Evolutionary conservation across 2,113 vertebrate genomes (phyloP).

Genomic region (Myotis brandtii): DNA sequence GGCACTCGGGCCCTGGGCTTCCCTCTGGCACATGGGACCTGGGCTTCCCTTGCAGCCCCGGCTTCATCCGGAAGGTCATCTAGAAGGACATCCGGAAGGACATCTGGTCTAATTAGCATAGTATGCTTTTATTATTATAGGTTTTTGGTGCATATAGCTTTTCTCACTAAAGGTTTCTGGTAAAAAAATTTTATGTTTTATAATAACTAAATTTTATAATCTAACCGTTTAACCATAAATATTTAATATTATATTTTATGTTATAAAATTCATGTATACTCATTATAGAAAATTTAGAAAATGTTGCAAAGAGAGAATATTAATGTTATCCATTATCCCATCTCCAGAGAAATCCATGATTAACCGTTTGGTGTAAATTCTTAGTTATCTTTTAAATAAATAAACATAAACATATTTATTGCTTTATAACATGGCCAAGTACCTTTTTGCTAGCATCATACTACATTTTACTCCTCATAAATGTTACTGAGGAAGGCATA

Average conservation of each 20-base stretch:
- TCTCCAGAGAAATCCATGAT: background rate
- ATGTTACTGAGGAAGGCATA: background rate
- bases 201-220: background rate
- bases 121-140: no score
- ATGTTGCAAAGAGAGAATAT: background rate
- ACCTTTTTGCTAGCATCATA: background rate
- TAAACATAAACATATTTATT: background rate
- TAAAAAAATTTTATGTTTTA: background rate
- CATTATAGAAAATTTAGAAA: background rate
- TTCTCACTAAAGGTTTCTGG: background rate
- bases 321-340: background rate
- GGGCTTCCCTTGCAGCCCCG: no score
- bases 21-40: no score
- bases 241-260: background rate
- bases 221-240: background rate
- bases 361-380: background rate
- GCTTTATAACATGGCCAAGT: background rate
- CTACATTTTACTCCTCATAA: background rate
- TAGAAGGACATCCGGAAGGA: no score
- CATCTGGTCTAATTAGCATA: no score
- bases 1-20: no score
- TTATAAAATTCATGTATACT: background rate
- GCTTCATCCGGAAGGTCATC: no score
- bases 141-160: background rate
- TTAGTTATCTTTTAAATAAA: background rate